Evolutionary conservation across 2,797 vertebrate genomes (phyloP), one percentile per base, ranked within the genome.

Genomic region (Rhinella marina): DNA sequence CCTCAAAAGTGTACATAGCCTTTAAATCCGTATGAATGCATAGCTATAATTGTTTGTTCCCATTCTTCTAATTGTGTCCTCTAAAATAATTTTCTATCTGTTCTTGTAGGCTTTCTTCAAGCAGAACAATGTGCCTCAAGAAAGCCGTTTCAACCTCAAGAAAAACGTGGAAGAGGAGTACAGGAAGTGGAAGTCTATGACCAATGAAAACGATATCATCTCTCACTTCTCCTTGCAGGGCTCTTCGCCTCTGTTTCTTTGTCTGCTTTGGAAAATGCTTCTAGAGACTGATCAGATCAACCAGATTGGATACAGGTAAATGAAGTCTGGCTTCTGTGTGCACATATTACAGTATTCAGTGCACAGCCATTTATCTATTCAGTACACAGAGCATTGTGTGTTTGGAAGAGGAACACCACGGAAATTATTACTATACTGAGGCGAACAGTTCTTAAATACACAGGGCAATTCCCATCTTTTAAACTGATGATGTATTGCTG

Each of bases 101-200:
- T 70, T 80, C 17, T 66, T 92, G 61, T 91, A 99, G 98, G 97
- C 97, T 0, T 99, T 99, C 93, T 99, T 99, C 94, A 98, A 98
- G 91, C 98, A 99, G 94, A 99, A 99, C 93, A 99, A 98, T 0
- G 98, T 99, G 21, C 98, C 98, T 64, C 98, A 99, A 93, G 98
- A 99, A 94, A 99, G 98, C 70, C 97, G 98, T 61, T 99, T 99
- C 92, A 99, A 99, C 94, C 94, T 99, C 92, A 99, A 99, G 93
- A 99, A 99, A 93, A 99, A 99, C 0, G 98, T 99, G 72, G 98
- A 99, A 90, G 98, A 99, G 87, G 98, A 99, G 82, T 99, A 99
- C 91, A 95, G 98, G 48, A 99, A 99, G 93, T 99, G 98, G 98
- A 99, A 99, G 92, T 99, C 98, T 0, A 99, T 99, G 98, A 97